phyloP scores from a whole-genome alignment of 2,888 invertebrate genomes.

The Cryptus viduatorius region DNA sequence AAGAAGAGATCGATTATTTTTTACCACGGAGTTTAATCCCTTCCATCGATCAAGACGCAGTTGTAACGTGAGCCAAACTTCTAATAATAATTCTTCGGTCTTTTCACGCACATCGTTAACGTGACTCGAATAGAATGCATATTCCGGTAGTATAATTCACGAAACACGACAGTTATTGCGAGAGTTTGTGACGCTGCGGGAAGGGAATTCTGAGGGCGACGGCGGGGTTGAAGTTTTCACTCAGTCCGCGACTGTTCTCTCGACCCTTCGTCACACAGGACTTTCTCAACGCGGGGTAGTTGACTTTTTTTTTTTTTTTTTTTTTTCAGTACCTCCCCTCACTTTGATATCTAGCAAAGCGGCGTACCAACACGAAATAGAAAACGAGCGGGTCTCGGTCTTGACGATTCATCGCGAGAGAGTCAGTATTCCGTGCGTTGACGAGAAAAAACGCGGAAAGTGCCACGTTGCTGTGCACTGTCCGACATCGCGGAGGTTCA shows the following conservation, averaged over 20 bases:
- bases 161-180: conserved; percentile 51
- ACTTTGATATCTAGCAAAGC: conserved; percentile 1
- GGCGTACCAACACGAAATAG: conserved; percentile 43
- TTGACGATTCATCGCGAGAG: conserved; percentile 56
- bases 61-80: background rate
- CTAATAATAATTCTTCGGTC: conserved; percentile 6
- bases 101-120: background rate
- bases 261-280: conserved; percentile 32
- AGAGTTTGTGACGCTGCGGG: conserved; percentile 30
- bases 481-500: conserved; percentile 59
- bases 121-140: conserved; percentile 23
- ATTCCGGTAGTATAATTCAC: conserved; percentile 51
- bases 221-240: background rate
- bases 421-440: conserved; percentile 45
- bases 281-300: background rate
- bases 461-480: conserved; percentile 20
- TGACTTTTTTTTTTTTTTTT: background rate
- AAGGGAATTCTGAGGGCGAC: background rate
- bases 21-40: background rate
- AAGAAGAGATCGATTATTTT: background rate
- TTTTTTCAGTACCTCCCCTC: conserved; percentile 1
- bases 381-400: conserved; percentile 51
- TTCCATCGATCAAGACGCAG: background rate
- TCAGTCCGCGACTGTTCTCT: conserved; percentile 21
- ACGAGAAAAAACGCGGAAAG: conserved; percentile 11